Percentiles rank a stretch among this genome's conserved stretches.
phyloP scores from a whole-genome alignment of 37 sponge, comb jelly and placozoan genomes.

The Cladorhizidae sp. region DNA sequence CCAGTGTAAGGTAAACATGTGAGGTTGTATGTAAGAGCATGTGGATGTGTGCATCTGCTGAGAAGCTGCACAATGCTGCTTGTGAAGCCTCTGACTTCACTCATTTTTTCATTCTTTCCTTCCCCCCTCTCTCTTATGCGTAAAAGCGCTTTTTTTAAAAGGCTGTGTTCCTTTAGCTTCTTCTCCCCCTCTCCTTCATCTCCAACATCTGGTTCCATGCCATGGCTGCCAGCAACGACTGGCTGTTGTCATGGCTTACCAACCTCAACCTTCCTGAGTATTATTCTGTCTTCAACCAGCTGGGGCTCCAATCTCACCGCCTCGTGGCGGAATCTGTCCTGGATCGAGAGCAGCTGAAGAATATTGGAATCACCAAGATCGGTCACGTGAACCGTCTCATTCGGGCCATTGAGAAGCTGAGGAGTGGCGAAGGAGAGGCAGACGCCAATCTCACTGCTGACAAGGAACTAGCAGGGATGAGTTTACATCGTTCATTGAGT shows the following conservation, averaged over 20 bases:
- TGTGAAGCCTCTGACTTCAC: too few species aligned
- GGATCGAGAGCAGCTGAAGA: slow-evolving; percentile 32
- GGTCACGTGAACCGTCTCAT: slow-evolving; percentile 65
- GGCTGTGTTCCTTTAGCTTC: too few species aligned
- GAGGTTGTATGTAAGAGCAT: too few species aligned
- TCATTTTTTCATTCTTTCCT: too few species aligned
- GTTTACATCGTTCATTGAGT: too few species aligned
- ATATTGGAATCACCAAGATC: slow-evolving; percentile 62
- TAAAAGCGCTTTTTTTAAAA: too few species aligned
- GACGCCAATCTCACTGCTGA: too few species aligned
- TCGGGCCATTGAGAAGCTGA: slow-evolving; percentile 40
- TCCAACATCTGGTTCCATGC: background rate
- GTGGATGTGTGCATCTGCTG: too few species aligned
- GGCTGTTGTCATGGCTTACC: slow-evolving; percentile 60
- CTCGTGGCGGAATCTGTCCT: slow-evolving; percentile 12
- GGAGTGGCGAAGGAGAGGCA: background rate
- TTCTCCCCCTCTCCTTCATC: slow-evolving; percentile 1
- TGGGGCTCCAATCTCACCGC: slow-evolving; percentile 22
- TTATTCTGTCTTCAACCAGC: slow-evolving; percentile 5
- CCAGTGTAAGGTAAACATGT: too few species aligned
- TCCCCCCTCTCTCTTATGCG: too few species aligned
- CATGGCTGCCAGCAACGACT: background rate
- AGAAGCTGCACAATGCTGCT: too few species aligned
- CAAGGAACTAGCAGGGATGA: too few species aligned
- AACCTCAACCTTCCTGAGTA: slow-evolving; percentile 66